Evolutionary conservation across 2,113 vertebrate species (phyloP).

Genomic region (Struthidea cinerea): DNA sequence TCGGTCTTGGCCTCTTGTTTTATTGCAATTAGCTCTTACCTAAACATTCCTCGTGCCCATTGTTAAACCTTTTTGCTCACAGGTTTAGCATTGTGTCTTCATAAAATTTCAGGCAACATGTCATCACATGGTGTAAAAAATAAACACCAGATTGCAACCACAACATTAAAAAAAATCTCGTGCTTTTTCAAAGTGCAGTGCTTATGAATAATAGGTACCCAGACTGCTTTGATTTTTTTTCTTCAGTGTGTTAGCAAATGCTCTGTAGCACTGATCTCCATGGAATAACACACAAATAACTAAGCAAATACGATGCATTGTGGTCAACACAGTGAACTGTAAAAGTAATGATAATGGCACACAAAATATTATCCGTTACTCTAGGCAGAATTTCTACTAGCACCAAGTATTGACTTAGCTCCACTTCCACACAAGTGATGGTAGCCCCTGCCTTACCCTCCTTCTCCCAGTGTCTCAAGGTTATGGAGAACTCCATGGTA

Average conservation of each 20-base stretch:
- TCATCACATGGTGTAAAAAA: conserved; percentile 37
- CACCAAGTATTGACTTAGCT: not conserved
- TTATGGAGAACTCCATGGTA: not conserved
- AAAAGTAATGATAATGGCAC: not conserved
- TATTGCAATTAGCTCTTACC: not conserved
- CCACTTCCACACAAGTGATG: not conserved
- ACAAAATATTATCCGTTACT: not conserved
- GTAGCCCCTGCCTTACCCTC: not conserved
- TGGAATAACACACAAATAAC: not conserved
- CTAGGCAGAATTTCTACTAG: not conserved
- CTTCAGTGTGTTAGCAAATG: not conserved
- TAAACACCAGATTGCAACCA: conserved; percentile 61
- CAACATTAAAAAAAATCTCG: not conserved
- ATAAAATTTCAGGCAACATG: conserved; percentile 43
- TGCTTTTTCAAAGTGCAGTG: not conserved
- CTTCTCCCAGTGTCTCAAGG: not conserved
- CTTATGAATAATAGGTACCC: conserved; percentile 16
- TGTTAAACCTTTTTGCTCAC: conserved; percentile 21
- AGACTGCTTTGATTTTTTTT: not conserved
- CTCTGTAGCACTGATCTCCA: not conserved
- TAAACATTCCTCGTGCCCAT: not conserved
- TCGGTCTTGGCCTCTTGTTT: not conserved
- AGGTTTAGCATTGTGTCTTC: conserved; percentile 9
- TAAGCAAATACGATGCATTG: not conserved
- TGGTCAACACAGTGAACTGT: not conserved